Base-by-base conservation (phyloP, 1,140 invertebrate species). In the Heterodera carotae region DNA sequence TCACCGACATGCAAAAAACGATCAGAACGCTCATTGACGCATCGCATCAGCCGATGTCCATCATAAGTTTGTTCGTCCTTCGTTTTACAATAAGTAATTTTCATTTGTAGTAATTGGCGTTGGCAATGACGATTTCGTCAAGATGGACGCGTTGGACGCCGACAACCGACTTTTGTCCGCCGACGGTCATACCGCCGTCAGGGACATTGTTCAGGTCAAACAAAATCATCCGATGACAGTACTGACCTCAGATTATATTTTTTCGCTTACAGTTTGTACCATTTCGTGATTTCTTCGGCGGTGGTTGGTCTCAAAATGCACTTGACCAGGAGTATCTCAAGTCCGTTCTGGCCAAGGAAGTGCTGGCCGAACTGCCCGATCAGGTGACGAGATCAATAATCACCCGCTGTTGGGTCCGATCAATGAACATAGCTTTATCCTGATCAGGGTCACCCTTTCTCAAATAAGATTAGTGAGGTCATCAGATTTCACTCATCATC, bases 1-100 rank as follows among this genome's bases (percentile, higher is more conserved):
- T 92, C 39, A 91, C 90, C 6, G 92, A 92, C 83, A 91, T 92
- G 90, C 88, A 89, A 12, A 88, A 91, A 43, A 92, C 92, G 0
- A 90, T 89, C 80, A 84, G 90, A 76, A 91, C 90, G 43, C 90
- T 91, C 34, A 87, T 90, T 71, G 64, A 76, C 15, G 70, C 75
- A 12, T 70, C 64, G 31, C 70, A 76, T 5, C 62, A 68, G 53
- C 75, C 70, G 25, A 48, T 70, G 12, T 76, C 64, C 48, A 56
- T 74, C 33, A 74, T 68, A 18, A 74, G 34, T 74, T 10, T 8
- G 36, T 27, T 4, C 10, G 7, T 18, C 48, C 0, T 56, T 56
- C 5, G 48, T 22, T 43, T 43, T 6, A 43, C 39, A 6, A 8
- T 43, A 6, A 6, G 12, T 43, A 43, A 43, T 43, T 53, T 53